Evolutionary conservation across 2,888 invertebrate genomes (phyloP), one percentile per base, ranked within the genome.

Genomic region (Aplocera efformata): DNA sequence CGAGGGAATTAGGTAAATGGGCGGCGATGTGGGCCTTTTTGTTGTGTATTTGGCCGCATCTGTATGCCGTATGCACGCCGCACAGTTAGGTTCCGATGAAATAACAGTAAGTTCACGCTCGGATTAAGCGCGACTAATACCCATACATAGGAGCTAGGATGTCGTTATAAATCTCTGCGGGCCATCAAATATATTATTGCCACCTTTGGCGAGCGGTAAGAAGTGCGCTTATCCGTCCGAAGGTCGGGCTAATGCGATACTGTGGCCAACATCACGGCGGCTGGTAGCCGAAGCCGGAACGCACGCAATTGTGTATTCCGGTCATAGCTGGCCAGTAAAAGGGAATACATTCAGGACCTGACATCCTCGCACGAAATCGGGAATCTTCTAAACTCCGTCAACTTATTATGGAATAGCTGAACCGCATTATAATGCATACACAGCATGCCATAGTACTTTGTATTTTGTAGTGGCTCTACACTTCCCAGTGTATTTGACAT

Each of bases 61-160:
- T 68, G 79, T 84, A 84, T 84, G 75, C 78, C 13, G 13, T 51
- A 44, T 45, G 51, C 30, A 39, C 52, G 39, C 43, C 35, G 32
- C 42, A 78, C 82, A 72, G 83, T 81, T 82, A 79, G 50, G 59
- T 79, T 80, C 79, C 69, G 57, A 58, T 59, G 73, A 77, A 77
- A 57, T 79, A 78, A 78, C 79, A 69, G 78, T 76, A 57, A 52
- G 54, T 56, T 53, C 54, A 50, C 40, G 39, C 46, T 50, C 50
- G 60, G 60, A 59, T 67, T 65, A 64, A 52, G 9, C 31, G 58
- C 56, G 53, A 56, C 63, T 63, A 65, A 65, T 67, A 65, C 62
- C 63, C 53, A 32, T 51, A 45, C 37, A 50, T 50, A 55, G 54
- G 43, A 41, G 30, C 44, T 46, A 48, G 53, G 53, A 47, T 45